phyloP scores from a whole-genome alignment of 2,888 invertebrate species.

The Ichneumoninae sp. region DNA sequence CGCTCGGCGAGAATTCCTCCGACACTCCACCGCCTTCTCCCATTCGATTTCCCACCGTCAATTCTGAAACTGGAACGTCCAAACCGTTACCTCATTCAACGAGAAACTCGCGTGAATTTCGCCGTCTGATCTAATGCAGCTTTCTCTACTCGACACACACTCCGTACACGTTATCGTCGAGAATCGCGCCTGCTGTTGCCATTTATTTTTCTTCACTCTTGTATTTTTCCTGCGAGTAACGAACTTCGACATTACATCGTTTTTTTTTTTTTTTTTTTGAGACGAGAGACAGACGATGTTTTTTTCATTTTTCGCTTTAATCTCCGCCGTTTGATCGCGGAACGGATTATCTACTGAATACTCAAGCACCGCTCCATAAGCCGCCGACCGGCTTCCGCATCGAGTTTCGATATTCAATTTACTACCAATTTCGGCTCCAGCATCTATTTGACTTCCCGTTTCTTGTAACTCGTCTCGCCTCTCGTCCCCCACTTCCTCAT shows the following conservation, averaged over 20 bases:
- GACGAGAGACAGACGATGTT: conserved; percentile 48
- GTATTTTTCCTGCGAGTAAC: conserved; percentile 14
- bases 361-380: conserved; percentile 1
- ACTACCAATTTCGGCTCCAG: not conserved
- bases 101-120: conserved; percentile 3
- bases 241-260: conserved; percentile 53
- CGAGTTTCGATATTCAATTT: not conserved
- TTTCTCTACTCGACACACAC: conserved; percentile 32
- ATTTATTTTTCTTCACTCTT: not conserved
- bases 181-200: conserved; percentile 5
- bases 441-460: not conserved
- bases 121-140: conserved; percentile 16
- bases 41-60: conserved; percentile 21
- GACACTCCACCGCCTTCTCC: not conserved
- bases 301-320: not conserved
- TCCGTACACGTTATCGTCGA: conserved; percentile 34
- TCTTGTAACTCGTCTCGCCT: conserved; percentile 11
- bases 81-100: conserved; percentile 16
- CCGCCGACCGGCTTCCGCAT: not conserved
- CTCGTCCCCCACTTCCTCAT: conserved; percentile 49
- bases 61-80: conserved; percentile 52
- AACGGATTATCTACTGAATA: conserved; percentile 47
- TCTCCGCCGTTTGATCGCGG: conserved; percentile 13
- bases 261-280: conserved; percentile 16
- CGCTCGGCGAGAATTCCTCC: conserved; percentile 1